These are phyloP conservation scores for Myodes glareolus DNA, from an alignment of 2,113 vertebrate species.

Conservation along the genomic window DNA sequence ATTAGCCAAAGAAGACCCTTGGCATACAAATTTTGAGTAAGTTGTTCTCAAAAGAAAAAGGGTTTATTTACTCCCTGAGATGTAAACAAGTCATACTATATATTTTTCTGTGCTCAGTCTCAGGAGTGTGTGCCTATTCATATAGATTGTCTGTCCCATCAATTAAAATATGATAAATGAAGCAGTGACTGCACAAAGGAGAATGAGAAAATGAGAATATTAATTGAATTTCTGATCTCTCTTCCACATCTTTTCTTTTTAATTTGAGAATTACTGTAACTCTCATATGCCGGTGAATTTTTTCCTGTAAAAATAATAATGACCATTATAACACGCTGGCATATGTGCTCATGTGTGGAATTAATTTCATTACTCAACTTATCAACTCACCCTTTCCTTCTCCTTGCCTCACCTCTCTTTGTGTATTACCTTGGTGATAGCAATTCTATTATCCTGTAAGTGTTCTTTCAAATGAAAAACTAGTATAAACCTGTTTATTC, in stretches of 20 bases:
- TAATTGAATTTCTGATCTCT: slow-evolving; percentile 72
- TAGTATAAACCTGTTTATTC: neutral
- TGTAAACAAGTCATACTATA: neutral
- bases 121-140: slow-evolving; percentile 3
- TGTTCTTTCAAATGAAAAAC: neutral
- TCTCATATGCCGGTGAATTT: neutral
- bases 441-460: neutral
- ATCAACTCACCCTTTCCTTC: neutral
- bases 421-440: neutral
- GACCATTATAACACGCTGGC: slow-evolving; percentile 44
- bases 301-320: slow-evolving; percentile 40
- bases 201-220: slow-evolving; percentile 66
- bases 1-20: slow-evolving; percentile 2
- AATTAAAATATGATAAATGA: slow-evolving; percentile 67
- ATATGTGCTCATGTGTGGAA: slow-evolving; percentile 59
- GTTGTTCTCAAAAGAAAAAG: slow-evolving; percentile 21
- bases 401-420: neutral
- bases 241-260: slow-evolving; percentile 67
- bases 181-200: slow-evolving; percentile 48
- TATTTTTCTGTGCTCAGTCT: slow-evolving; percentile 29
- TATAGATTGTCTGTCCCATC: neutral
- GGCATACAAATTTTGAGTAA: slow-evolving; percentile 57
- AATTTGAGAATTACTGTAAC: slow-evolving; percentile 56
- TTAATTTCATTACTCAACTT: slow-evolving; percentile 54
- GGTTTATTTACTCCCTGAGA: slow-evolving; percentile 50